phyloP scores from a whole-genome alignment of 2,797 vertebrate genomes.

The Myotis findleyi region DNA sequence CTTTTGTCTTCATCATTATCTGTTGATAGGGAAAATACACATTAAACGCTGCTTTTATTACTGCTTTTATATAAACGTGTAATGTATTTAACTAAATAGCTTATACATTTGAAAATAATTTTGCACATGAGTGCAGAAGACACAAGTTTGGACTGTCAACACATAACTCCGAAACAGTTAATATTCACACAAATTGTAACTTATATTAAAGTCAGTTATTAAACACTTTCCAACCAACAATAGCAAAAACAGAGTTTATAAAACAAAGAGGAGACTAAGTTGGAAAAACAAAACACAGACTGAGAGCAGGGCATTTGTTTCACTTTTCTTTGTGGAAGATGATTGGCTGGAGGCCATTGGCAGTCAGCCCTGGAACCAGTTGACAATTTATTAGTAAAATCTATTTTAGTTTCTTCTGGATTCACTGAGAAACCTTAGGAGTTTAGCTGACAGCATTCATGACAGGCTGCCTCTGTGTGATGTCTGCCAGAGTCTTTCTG shows the following conservation, averaged over 20 bases:
- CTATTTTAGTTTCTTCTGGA: not conserved
- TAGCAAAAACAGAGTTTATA: conserved; percentile 16
- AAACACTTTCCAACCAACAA: conserved; percentile 3
- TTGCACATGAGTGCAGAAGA: not conserved
- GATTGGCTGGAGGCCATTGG: not conserved
- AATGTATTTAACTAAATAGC: conserved; percentile 14
- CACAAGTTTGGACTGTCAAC: not conserved
- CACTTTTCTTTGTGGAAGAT: not conserved
- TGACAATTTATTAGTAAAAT: not conserved
- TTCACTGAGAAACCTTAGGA: not conserved
- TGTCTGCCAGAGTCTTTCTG: not conserved
- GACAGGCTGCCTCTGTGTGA: not conserved
- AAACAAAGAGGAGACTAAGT: not conserved
- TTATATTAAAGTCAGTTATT: not conserved
- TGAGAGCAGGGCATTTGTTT: not conserved
- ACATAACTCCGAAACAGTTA: not conserved
- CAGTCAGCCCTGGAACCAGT: not conserved
- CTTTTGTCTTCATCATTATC: not conserved
- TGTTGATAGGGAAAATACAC: not conserved
- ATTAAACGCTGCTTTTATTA: not conserved
- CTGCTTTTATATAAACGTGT: not conserved
- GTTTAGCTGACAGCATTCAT: not conserved
- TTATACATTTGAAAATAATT: not conserved
- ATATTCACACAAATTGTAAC: not conserved
- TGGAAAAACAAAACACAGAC: not conserved